A percentile compares a stretch with the other conserved stretches of the same genome.
phyloP scores from a whole-genome alignment of 2,888 invertebrate species.

The Lepeophtheirus nordmannii region DNA sequence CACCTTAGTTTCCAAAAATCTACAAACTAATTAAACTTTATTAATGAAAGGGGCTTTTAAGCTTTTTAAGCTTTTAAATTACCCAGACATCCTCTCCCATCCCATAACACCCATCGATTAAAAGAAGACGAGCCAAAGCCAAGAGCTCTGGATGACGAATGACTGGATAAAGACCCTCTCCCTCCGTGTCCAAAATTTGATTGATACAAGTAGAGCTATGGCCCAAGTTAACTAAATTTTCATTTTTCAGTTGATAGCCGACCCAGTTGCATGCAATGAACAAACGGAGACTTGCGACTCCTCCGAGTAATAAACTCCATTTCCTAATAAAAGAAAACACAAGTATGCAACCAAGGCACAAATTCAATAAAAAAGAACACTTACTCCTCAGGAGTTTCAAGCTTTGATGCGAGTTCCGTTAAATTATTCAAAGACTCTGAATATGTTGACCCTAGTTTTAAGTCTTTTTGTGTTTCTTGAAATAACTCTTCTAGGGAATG shows the following conservation, averaged over 20 bases:
- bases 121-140: slow-evolving; percentile 32
- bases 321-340: background rate
- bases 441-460: background rate
- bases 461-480: background rate
- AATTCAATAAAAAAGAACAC: background rate
- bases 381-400: background rate
- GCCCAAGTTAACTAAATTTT: background rate
- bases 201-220: background rate
- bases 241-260: background rate
- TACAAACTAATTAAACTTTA: slow-evolving; percentile 33
- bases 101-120: slow-evolving; percentile 29
- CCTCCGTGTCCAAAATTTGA: slow-evolving; percentile 41
- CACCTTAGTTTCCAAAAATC: slow-evolving; percentile 61
- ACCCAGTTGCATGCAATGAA: background rate
- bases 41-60: slow-evolving; percentile 16
- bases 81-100: slow-evolving; percentile 28
- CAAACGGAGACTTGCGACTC: slow-evolving; percentile 4
- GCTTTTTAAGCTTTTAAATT: background rate
- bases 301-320: background rate
- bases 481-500: too few relatives aligned
- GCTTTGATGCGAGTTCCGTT: background rate
- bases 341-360: background rate
- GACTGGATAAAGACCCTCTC: slow-evolving; percentile 51
- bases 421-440: background rate
- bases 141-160: slow-evolving; percentile 43